Evolutionary conservation across 2,888 invertebrate genomes (phyloP).

Genomic region (Cepaea hortensis): DNA sequence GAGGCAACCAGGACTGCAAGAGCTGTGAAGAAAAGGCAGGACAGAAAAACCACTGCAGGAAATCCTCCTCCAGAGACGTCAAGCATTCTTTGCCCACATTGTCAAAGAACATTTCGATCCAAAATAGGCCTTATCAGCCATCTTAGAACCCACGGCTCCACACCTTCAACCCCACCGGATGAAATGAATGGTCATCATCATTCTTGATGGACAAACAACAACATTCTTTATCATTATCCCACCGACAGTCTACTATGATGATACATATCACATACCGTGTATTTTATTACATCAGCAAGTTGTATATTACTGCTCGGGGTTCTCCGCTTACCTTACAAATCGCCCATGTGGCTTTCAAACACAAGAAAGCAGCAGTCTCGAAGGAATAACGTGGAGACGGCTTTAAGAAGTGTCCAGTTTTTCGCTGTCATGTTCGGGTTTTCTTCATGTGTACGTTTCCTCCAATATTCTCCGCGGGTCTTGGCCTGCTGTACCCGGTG

Average conservation of each 20-base stretch:
- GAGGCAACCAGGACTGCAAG: no score
- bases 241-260: not conserved
- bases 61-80: no score
- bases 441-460: not conserved
- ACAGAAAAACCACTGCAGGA: no score
- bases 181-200: no score
- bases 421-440: slow-evolving; percentile 26
- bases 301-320: not conserved
- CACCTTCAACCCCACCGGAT: no score
- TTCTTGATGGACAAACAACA: no score
- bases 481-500: no score
- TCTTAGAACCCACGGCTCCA: no score
- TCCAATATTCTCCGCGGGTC: not conserved
- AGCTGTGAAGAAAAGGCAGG: no score
- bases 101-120: no score
- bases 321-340: not conserved
- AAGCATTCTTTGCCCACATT: no score
- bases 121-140: no score
- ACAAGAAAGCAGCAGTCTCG: slow-evolving; percentile 1
- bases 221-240: not conserved
- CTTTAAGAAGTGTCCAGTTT: slow-evolving; percentile 17
- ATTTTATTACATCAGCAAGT: not conserved
- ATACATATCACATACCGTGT: not conserved
- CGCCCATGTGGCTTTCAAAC: slow-evolving; percentile 6
- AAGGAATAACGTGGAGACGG: not conserved